These are phyloP conservation scores for Panzeria rudis DNA, from an alignment of 2,888 invertebrate genomes.

Conservation along the genomic window DNA sequence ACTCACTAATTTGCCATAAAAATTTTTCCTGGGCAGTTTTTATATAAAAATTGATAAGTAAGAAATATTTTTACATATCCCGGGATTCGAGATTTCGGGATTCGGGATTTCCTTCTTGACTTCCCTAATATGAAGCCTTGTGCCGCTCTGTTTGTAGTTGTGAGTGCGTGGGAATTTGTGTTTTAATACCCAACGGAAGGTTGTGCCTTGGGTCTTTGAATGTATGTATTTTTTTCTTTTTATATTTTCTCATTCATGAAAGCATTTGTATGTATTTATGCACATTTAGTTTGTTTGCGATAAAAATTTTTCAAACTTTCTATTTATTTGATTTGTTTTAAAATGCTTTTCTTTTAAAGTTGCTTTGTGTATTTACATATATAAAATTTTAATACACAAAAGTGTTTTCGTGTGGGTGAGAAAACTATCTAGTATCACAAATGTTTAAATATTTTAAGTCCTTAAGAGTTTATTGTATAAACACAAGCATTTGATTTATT, in stretches of 20 bases:
- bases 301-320: background rate
- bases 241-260: conserved; percentile 10
- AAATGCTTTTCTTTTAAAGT: conserved; percentile 9
- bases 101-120: too few relatives aligned
- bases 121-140: background rate
- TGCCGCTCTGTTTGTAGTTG: background rate
- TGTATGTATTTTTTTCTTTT: conserved; percentile 2
- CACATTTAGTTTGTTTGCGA: conserved; percentile 15
- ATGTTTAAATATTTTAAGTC: background rate
- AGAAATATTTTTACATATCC: too few relatives aligned
- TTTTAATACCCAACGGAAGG: background rate
- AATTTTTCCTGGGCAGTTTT: too few relatives aligned
- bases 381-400: background rate
- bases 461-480: background rate
- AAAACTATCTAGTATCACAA: background rate
- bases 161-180: conserved; percentile 14
- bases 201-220: background rate
- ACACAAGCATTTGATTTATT: background rate
- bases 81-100: too few relatives aligned
- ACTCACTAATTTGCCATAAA: too few relatives aligned
- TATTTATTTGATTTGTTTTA: conserved; percentile 39
- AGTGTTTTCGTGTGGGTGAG: background rate
- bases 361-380: conserved; percentile 4
- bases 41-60: too few relatives aligned
- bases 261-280: background rate